Base-by-base conservation (phyloP, 2,113 vertebrate species). In the Sylvia atricapilla region DNA sequence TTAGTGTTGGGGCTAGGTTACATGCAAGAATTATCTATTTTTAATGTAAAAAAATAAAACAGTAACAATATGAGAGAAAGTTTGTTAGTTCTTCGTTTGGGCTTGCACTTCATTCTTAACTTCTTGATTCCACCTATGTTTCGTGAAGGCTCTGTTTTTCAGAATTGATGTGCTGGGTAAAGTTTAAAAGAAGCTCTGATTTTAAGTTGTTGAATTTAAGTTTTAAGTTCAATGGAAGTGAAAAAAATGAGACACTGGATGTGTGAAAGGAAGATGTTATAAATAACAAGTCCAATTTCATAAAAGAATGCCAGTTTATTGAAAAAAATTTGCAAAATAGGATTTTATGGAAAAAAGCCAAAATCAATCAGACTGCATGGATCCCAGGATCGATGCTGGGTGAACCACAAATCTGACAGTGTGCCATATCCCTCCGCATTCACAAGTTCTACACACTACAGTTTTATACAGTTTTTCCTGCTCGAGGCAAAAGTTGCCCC, bases 71-170 rank as follows among this genome's bases (percentile, higher is more conserved):
- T 95, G 37, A 44, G 75, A 87, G 33, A 88, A 93, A 59, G 59
- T 93, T 93, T 95, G 47, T 74, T 95, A 86, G 46, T 95, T 97
- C 93, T 95, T 97, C 55, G 84, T 92, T 96, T 96, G 93, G 59
- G 43, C 72, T 58, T 66, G 86, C 80, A 74, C 53, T 90, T 92
- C 30, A 68, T 96, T 96, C 70, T 94, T 94, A 69, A 59, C 78
- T 28, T 94, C 85, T 90, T 91, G 93, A 72, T 79, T 93, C 68
- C 84, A 94, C 60, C 25, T 30, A 60, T 83, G 49, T 90, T 96
- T 96, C 88, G 75, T 83, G 93, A 79, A 95, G 70, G 80, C 46
- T 91, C 23, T 90, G 13, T 91, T 91, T 96, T 93, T 91, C 89
- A 87, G 70, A 52, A 69, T 37, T 63, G 14, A 37, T 47, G 25